Conservation (phyloP, 2,797 vertebrate species). For the Champsocephalus gunnari region DNA sequence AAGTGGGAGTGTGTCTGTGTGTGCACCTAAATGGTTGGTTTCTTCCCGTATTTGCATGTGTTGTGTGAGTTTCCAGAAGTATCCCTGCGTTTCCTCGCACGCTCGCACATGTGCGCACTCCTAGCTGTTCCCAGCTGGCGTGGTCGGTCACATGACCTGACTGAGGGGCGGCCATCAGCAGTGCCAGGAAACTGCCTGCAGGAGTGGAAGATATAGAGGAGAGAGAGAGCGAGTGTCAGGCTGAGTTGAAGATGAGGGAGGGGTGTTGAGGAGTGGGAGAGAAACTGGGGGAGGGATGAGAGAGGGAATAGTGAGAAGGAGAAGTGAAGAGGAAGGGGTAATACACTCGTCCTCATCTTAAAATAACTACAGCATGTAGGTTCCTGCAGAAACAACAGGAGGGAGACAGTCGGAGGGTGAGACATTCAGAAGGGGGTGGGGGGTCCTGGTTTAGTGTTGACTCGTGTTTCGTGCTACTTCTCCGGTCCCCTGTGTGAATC, state of each 20-base stretch:
- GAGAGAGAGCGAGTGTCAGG: slow-evolving; percentile 56
- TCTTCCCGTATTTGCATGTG: slow-evolving; percentile 48
- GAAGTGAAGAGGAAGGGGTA: slow-evolving; percentile 62
- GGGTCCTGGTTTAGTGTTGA: slow-evolving; percentile 62
- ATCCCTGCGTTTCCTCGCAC: slow-evolving; percentile 33
- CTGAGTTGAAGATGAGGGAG: slow-evolving; percentile 67
- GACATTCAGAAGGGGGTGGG: slow-evolving; percentile 54
- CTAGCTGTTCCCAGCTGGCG: slow-evolving; percentile 81
- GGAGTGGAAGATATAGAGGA: slow-evolving; percentile 60
- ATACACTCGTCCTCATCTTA: slow-evolving; percentile 79
- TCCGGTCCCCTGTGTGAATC: slow-evolving; percentile 66
- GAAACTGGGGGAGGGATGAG: slow-evolving; percentile 53
- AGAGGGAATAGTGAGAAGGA: slow-evolving; percentile 69
- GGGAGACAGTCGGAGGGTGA: slow-evolving; percentile 57
- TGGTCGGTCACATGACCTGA: slow-evolving; percentile 83
- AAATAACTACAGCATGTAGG: slow-evolving; percentile 83
- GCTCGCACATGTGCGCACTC: slow-evolving; percentile 61
- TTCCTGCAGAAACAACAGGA: slow-evolving; percentile 77
- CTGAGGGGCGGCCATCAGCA: slow-evolving; percentile 79
- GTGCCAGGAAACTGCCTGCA: slow-evolving; percentile 90
- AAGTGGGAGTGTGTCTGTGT: slow-evolving; percentile 45
- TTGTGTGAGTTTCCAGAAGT: slow-evolving; percentile 32
- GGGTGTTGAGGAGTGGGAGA: slow-evolving; percentile 59
- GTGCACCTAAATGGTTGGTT: slow-evolving; percentile 46
- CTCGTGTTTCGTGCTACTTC: slow-evolving; percentile 65